These are phyloP conservation scores for Drosophila algonquin DNA, from an alignment of 2,888 invertebrate species.

Conservation along the genomic window DNA sequence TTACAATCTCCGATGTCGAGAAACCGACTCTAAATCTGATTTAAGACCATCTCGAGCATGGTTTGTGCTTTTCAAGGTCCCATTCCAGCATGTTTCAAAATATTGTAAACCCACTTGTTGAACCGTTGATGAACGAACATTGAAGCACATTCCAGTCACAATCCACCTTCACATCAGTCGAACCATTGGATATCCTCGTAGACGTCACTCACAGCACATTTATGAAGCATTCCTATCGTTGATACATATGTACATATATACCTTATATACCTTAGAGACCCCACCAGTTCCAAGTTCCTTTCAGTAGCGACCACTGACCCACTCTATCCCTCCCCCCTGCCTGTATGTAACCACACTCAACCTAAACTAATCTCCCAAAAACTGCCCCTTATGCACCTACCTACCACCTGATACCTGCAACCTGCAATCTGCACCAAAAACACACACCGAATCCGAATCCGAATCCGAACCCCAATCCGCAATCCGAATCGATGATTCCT, in stretches of 20 bases:
- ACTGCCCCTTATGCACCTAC: constrained; percentile 15
- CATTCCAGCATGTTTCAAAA: too few species aligned
- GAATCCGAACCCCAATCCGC: constrained; percentile 30
- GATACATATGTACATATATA: neutral
- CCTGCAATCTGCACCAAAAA: constrained; percentile 1
- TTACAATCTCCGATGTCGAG: too few species aligned
- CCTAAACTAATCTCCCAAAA: constrained; percentile 40
- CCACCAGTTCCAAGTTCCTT: constrained; percentile 13
- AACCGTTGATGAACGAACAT: neutral
- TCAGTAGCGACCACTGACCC: constrained; percentile 13
- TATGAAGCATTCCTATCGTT: constrained; percentile 3
- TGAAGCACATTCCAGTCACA: neutral
- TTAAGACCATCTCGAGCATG: too few species aligned
- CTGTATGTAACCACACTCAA: constrained; percentile 24
- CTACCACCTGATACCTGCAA: constrained; percentile 5
- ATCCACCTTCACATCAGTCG: neutral
- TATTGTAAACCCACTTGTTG: neutral
- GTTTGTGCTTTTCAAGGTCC: too few species aligned
- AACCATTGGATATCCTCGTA: neutral
- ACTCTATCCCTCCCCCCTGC: neutral
- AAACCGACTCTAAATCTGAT: too few species aligned
- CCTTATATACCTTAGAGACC: neutral
- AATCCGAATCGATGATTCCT: constrained; percentile 29
- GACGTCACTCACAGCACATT: constrained; percentile 10
- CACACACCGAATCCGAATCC: constrained; percentile 26